phyloP scores from a whole-genome alignment of 2,113 vertebrate species.

The Thamnaconus septentrionalis region DNA sequence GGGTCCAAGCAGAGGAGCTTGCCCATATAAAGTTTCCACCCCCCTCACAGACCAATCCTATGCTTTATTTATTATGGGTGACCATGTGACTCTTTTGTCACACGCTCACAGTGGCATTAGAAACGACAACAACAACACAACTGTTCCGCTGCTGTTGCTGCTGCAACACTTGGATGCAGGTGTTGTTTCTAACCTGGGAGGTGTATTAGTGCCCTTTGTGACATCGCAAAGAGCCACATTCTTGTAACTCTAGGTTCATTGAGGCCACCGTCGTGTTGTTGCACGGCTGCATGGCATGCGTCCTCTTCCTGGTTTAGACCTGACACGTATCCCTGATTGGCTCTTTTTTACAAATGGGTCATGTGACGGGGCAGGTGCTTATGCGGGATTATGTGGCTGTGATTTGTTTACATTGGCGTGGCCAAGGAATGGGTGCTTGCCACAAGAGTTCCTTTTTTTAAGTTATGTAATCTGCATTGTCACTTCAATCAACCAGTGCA shows the following conservation, averaged over 20 bases:
- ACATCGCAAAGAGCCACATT: too few species aligned
- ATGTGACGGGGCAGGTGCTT: constrained; percentile 53
- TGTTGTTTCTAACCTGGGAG: too few species aligned
- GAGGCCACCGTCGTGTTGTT: constrained; percentile 28
- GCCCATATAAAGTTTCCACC: constrained; percentile 23
- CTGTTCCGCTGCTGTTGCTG: too few species aligned
- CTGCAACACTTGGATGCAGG: not conserved
- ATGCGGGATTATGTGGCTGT: constrained; percentile 47
- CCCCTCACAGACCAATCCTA: constrained; percentile 35
- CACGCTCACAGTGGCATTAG: too few species aligned
- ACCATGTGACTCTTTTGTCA: too few species aligned
- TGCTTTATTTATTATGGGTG: not conserved
- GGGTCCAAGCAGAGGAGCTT: not conserved
- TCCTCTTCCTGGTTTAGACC: constrained; percentile 41
- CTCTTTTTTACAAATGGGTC: constrained; percentile 53
- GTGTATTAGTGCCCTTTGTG: too few species aligned
- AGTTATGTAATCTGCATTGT: too few species aligned
- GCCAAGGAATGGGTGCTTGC: not conserved
- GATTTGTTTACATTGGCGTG: constrained; percentile 43
- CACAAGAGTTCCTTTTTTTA: too few species aligned
- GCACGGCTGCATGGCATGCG: constrained; percentile 28
- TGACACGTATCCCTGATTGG: constrained; percentile 30
- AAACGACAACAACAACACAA: too few species aligned
- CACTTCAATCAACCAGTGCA: too few species aligned
- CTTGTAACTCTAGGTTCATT: not conserved